Evolutionary conservation across 2,888 invertebrate genomes (phyloP).

Genomic region (Andrena minutula): DNA sequence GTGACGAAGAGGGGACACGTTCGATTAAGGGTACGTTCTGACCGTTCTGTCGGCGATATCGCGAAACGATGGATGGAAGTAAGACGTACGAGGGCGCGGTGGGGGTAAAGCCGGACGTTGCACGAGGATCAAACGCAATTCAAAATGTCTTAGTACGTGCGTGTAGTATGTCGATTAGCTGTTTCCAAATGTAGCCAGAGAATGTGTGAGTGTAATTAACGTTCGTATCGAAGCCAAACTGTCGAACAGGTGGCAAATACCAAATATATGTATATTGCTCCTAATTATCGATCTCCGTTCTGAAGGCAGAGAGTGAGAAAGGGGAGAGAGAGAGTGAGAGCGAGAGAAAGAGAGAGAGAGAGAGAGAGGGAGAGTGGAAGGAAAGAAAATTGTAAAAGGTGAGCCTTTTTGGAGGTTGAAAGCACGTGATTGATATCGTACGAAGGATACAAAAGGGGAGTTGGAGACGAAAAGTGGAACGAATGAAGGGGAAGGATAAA

Average conservation of each 20-base stretch:
- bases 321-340: slow-evolving; percentile 5
- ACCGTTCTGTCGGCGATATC: slow-evolving; percentile 8
- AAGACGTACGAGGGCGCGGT: neutral
- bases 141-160: slow-evolving; percentile 53
- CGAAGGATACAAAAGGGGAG: neutral
- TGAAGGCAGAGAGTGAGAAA: slow-evolving; percentile 28
- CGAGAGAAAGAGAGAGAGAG: neutral
- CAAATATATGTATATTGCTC: slow-evolving; percentile 66
- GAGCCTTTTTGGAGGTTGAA: slow-evolving; percentile 24
- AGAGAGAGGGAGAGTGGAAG: slow-evolving; percentile 11
- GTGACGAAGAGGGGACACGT: neutral
- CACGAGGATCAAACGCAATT: slow-evolving; percentile 46
- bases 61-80: neutral
- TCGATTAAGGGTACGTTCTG: neutral
- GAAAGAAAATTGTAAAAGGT: slow-evolving; percentile 12
- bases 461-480: neutral
- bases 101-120: slow-evolving; percentile 20
- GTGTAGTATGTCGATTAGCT: slow-evolving; percentile 63
- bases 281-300: slow-evolving; percentile 66
- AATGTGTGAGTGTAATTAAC: slow-evolving; percentile 60
- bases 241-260: slow-evolving; percentile 65
- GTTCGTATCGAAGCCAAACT: slow-evolving; percentile 60
- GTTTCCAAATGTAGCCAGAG: slow-evolving; percentile 64
- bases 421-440: slow-evolving; percentile 11
- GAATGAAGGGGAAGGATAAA: slow-evolving; percentile 1